These are phyloP conservation scores for Syngnathus typhle DNA, from an alignment of 2,113 vertebrate species.

Conservation along the genomic window DNA sequence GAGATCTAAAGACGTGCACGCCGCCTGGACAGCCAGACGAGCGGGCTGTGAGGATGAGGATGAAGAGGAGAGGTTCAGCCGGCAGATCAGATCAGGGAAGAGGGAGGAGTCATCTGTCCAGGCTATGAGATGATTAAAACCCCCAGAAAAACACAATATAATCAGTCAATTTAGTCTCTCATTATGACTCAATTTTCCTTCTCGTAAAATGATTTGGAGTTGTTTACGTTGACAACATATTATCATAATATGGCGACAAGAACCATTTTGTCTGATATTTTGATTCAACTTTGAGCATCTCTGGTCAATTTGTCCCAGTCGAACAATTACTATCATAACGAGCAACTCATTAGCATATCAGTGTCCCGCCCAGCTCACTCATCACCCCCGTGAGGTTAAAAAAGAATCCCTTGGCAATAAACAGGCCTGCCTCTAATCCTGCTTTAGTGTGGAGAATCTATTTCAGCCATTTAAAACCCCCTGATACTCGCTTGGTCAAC, in stretches of 20 bases:
- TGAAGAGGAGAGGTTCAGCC: constrained; percentile 22
- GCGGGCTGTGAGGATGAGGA: background rate
- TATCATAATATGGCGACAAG: background rate
- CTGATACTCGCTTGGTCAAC: constrained; percentile 29
- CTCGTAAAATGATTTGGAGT: no score
- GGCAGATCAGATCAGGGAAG: constrained; percentile 30
- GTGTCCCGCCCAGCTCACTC: constrained; percentile 16
- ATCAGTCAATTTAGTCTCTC: no score
- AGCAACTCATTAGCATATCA: constrained; percentile 11
- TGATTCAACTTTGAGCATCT: background rate
- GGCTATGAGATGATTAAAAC: background rate
- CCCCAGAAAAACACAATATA: no score
- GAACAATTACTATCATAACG: background rate
- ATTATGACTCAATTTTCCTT: no score
- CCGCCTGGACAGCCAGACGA: constrained; percentile 11
- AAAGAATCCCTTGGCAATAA: constrained; percentile 63
- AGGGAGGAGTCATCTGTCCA: constrained; percentile 48
- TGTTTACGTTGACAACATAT: background rate
- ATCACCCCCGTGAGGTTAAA: constrained; percentile 44
- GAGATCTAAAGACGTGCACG: background rate
- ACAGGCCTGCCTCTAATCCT: constrained; percentile 63
- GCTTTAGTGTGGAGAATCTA: constrained; percentile 63
- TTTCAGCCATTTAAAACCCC: constrained; percentile 64
- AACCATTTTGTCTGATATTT: background rate
- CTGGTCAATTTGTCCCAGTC: background rate